A percentile compares a stretch with the other conserved stretches of the same genome.
Evolutionary conservation across 30 jellyfish, hydroid and myxozoan genomes (phyloP).

Genomic region (Clytia hemisphaerica): DNA sequence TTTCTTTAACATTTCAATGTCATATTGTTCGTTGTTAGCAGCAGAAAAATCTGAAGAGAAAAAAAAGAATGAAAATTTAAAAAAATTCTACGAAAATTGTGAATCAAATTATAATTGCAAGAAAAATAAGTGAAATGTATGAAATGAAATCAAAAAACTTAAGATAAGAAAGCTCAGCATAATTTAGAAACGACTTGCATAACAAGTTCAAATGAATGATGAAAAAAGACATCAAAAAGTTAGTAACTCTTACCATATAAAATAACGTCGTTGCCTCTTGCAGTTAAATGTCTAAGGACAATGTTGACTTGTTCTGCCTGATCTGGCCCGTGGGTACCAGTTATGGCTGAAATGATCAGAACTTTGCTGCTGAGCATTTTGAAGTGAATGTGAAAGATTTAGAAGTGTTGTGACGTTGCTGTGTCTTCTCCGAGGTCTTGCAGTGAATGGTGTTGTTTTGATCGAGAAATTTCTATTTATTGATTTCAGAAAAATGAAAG

Average conservation of each 20-base stretch:
- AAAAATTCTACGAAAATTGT: not conserved
- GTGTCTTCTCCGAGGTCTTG: slow-evolving; percentile 8
- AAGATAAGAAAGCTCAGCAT: not conserved
- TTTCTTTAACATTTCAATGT: slow-evolving; percentile 39
- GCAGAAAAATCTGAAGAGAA: slow-evolving; percentile 47
- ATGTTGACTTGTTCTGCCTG: slow-evolving; percentile 73
- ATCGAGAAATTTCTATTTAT: slow-evolving; percentile 2
- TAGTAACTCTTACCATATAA: slow-evolving; percentile 43
- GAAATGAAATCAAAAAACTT: not conserved
- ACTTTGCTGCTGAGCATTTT: slow-evolving; percentile 27
- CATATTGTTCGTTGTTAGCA: slow-evolving; percentile 38
- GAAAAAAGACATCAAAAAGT: not conserved
- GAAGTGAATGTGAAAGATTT: not conserved
- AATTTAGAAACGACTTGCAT: too few species aligned
- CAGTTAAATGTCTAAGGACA: slow-evolving; percentile 55
- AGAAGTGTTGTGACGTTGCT: not conserved
- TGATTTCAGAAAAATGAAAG: slow-evolving; percentile 13
- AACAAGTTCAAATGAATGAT: too few species aligned
- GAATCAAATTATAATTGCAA: slow-evolving; percentile 2
- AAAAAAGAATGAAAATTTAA: not conserved
- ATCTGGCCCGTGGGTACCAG: slow-evolving; percentile 28
- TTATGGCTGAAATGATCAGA: slow-evolving; percentile 12
- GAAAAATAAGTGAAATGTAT: not conserved
- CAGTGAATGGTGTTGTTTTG: slow-evolving; percentile 18
- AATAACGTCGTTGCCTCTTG: slow-evolving; percentile 75